Evolutionary conservation across 1,140 invertebrate species (phyloP), one percentile per base, ranked within the genome.

Genomic region (Drosophila fuyamai): DNA sequence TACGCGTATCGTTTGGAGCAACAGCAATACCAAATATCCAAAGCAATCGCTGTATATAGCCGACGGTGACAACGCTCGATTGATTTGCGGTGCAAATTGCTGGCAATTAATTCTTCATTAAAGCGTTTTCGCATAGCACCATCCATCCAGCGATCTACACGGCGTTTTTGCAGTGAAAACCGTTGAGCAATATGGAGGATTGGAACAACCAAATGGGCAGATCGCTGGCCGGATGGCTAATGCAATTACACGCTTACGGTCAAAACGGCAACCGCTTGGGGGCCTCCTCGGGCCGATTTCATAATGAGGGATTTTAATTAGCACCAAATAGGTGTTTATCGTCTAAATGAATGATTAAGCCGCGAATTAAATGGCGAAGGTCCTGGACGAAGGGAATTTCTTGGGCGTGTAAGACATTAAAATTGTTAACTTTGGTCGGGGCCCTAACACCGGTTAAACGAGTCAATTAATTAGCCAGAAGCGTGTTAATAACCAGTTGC

Each of bases 31-130:
- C 71, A 75, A 56, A 70, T 80, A 38, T 32, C 73, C 58, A 63
- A 65, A 65, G 54, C 59, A 71, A 74, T 61, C 76, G 58, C 63
- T 77, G 57, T 77, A 73, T 73, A 85, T 76, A 67, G 83, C 63
- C 81, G 63, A 66, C 67, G 60, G 83, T 86, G 83, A 86, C 83
- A 88, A 88, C 79, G 79, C 54, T 74, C 80, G 84, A 89, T 89
- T 88, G 83, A 88, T 89, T 89, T 88, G 84, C 84, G 84, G 80
- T 89, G 84, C 84, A 89, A 89, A 89, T 89, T 89, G 84, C 80
- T 89, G 81, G 84, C 84, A 89, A 89, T 89, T 89, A 89, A 89
- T 89, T 89, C 84, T 89, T 89, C 84, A 89, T 89, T 89, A 89
- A 89, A 89, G 84, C 84, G 84, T 89, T 89, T 89, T 89, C 84